A percentile compares a stretch with the other conserved stretches of the same genome.
Evolutionary conservation across 2,797 vertebrate species (phyloP).

Genomic region (Premnoplex brunnescens): DNA sequence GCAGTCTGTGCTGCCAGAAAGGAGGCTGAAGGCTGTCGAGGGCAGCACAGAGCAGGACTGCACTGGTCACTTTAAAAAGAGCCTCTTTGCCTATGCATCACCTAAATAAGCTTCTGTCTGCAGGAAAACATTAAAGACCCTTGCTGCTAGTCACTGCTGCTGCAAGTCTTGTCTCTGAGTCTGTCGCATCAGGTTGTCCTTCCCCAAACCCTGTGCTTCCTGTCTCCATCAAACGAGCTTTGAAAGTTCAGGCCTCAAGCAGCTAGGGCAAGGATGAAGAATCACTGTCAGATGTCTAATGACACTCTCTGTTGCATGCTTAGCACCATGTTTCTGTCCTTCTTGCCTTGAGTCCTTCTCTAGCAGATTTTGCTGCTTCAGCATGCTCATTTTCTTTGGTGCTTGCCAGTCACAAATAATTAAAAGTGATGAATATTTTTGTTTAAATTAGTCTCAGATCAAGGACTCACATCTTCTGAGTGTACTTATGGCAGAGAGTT

Average conservation of each 20-base stretch:
- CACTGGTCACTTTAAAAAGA: not conserved
- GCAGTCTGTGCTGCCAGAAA: not conserved
- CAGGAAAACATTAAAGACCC: not conserved
- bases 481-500: not conserved
- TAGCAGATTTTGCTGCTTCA: not conserved
- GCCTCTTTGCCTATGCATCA: not conserved
- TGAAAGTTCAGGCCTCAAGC: not conserved
- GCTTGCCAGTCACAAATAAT: not conserved
- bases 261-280: not conserved
- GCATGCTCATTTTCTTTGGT: not conserved
- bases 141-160: not conserved
- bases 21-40: not conserved
- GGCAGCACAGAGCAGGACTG: not conserved
- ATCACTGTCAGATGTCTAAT: rapidly evolving
- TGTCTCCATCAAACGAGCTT: rapidly evolving
- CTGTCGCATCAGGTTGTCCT: not conserved
- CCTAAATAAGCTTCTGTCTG: not conserved
- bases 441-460: not conserved
- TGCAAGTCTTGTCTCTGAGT: not conserved
- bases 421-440: not conserved
- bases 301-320: rapidly evolving
- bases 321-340: not conserved
- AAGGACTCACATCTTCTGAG: not conserved
- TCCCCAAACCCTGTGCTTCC: not conserved
- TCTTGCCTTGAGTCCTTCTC: not conserved